phyloP scores from a whole-genome alignment of 1,140 invertebrate genomes.

The Dreissena polymorpha region DNA sequence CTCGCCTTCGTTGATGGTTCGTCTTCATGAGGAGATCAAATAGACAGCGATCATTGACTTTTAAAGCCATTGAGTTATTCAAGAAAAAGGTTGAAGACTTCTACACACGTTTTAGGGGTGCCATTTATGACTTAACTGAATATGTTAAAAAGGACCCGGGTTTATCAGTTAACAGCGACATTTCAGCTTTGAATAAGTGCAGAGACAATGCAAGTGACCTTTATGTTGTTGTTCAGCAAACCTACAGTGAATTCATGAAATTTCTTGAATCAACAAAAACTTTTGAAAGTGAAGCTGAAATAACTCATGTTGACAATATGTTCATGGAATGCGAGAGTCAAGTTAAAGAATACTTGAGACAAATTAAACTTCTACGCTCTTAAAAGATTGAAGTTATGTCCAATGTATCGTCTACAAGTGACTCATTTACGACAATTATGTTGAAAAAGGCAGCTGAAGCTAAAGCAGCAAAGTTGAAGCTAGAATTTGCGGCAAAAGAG shows the following conservation, averaged over 20 bases:
- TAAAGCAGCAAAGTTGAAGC: not conserved
- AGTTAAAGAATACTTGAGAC: not conserved
- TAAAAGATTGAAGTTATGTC: constrained; percentile 13
- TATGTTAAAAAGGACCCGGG: not conserved
- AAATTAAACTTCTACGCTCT: not conserved
- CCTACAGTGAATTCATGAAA: not conserved
- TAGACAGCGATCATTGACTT: too few species aligned
- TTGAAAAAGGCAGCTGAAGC: constrained; percentile 13
- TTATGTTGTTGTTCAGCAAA: not conserved
- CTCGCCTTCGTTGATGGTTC: too few species aligned
- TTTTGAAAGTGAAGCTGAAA: constrained; percentile 26
- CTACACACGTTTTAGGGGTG: too few species aligned
- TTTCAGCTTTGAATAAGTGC: constrained; percentile 1
- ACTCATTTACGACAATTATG: not conserved
- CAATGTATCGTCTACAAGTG: too few species aligned
- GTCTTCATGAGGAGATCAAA: too few species aligned
- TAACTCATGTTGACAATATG: constrained; percentile 4
- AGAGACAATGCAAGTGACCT: not conserved
- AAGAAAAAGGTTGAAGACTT: too few species aligned
- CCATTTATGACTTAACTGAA: not conserved
- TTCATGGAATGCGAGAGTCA: not conserved
- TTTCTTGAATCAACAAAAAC: constrained; percentile 1
- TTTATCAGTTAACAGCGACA: constrained; percentile 5
- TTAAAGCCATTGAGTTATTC: too few species aligned
- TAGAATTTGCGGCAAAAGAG: constrained; percentile 14